Evolutionary conservation across 1,140 invertebrate species (phyloP), one percentile per base, ranked within the genome.

Genomic region (Drosophila tropicalis): DNA sequence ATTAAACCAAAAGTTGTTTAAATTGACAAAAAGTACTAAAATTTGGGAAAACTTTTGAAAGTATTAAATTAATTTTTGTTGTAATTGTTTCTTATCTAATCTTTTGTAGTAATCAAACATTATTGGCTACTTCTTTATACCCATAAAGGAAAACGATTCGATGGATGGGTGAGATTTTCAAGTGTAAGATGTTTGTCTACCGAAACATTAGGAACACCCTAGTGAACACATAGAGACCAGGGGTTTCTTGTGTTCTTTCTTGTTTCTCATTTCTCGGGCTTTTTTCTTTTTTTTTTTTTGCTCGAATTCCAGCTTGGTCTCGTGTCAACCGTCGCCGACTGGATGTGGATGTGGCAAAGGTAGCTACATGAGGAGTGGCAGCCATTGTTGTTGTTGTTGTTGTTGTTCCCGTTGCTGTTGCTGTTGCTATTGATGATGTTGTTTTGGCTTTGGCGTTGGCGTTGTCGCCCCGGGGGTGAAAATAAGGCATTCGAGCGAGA

Each of bases 381-480:
- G 81, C 72, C 80, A 84, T 85, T 80, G 81, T 80, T 71, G 72
- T 83, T 67, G 60, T 29, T 29, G 25, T 29, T 29, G 25, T 29
- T 29, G 25, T 22, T 22, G 22, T 51, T n/a, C n/a, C n/a, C 22
- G 56, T 62, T 60, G 58, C 58, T 76, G 67, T 44, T 74, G 47
- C 61, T 47, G 39, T 19, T 69, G 55, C 34, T 17, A n/a, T 15
- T 47, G 7, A 13, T 54, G 68, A 66, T 70, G 67, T 60, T 70
- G 73, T 57, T 54, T 76, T 78, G 70, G 77, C 77, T 66, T 87
- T 86, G 84, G 83, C 83, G 83, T 87, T 87, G 83, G 83, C 84
- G 76, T 87, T 83, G 83, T 89, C 83, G 84, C 83, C 76, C 83
- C 72, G 72, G 83, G 83, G 83, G 84, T 87, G 83, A 87, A 87